Conservation (phyloP, 2,888 invertebrate species). For the Tupiocoris notatus region DNA sequence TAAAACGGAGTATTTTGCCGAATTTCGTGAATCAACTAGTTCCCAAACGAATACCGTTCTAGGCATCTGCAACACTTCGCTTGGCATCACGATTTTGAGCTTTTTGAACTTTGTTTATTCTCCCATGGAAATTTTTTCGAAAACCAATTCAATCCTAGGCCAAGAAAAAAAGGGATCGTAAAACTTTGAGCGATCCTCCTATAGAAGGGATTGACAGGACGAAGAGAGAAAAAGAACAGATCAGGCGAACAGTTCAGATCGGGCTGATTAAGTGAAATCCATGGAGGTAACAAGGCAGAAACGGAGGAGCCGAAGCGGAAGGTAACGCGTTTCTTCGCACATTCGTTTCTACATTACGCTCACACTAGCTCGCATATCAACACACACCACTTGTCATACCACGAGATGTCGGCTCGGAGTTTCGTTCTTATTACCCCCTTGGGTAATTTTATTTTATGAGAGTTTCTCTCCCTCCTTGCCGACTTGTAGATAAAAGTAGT, state of each 20-base stretch:
- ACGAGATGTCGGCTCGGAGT: neutral
- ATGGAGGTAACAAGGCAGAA: conserved; percentile 22
- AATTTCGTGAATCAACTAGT: no score
- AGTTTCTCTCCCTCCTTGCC: neutral
- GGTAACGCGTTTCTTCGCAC: neutral
- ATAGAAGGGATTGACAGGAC: neutral
- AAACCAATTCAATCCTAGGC: no score
- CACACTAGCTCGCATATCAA: neutral
- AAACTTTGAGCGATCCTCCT: no score
- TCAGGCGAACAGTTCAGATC: neutral
- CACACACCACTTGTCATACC: neutral
- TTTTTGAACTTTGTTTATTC: no score
- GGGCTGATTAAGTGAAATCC: neutral
- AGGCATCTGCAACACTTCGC: no score
- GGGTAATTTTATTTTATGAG: conserved; percentile 28
- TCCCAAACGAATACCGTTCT: no score
- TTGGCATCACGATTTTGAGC: no score
- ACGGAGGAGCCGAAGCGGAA: conserved; percentile 7
- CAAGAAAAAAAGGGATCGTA: no score
- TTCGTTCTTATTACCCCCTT: conserved; percentile 16
- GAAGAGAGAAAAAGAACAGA: neutral
- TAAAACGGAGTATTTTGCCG: no score
- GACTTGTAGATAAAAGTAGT: neutral
- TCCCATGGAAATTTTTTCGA: no score
- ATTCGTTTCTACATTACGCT: neutral